Base-by-base conservation (phyloP, 92 coral and sea anemone genomes). In the Phenganax subtilis region DNA sequence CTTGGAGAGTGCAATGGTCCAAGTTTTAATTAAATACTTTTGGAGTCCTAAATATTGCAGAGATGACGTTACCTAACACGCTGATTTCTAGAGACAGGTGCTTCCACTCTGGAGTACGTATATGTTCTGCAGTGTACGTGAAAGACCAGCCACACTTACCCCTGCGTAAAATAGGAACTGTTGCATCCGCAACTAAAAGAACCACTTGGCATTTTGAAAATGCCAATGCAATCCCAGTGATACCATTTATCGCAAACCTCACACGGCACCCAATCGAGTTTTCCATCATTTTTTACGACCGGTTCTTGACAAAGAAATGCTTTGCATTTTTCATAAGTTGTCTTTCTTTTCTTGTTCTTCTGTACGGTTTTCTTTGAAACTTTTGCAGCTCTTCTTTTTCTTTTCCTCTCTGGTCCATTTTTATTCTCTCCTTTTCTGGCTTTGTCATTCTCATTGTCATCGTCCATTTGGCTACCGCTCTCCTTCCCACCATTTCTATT, bases 271-370 rank as follows among this genome's bases (percentile, higher is more conserved):
- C 65, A 59, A 3, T 59, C 65, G 3, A 59, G 27, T 59, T 59
- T 59, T 6, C 65, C 65, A 59, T 59, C n/a, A 14, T 59, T 25
- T 14, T 59, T 25, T 14, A 59, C 65, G 27, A 3, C 65, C 27
- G 65, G 65, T 59, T 59, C 65, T 25, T 59, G 65, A 59, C 65
- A 59, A 14, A 59, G 65, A 25, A 59, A 59, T 59, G 65, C 65
- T 25, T 14, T 14, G 65, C 65, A 59, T 59, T 59, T 14, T 7
- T 59, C n/a, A 7, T 59, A 59, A 14, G 27, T 25, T 25, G 16
- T 59, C 27, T 59, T 59, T 37, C 47, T 37, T 37, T 37, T 37
- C 5, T 37, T 37, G 47, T 37, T 37, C 47, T 37, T 37, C 47
- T 5, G 47, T 37, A 37, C 5, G 47, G 2, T 37, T 37, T 37